phyloP scores from a whole-genome alignment of 92 coral and sea anemone genomes.

The Porites divaricata region DNA sequence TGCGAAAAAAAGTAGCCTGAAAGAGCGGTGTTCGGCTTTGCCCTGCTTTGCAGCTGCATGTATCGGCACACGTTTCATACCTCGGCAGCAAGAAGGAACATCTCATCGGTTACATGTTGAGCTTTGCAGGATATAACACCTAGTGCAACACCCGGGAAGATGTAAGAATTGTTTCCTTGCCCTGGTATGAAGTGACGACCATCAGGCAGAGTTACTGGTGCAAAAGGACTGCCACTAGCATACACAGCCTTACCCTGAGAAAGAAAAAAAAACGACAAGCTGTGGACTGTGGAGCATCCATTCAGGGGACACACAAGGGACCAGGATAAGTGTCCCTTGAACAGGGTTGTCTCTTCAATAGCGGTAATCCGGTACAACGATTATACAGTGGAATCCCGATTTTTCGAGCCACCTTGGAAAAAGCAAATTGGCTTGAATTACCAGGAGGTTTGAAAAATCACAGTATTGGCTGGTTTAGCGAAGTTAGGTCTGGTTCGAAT shows the following conservation, averaged over 20 bases:
- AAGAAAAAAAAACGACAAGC: not conserved
- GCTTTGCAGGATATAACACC: constrained; percentile 91
- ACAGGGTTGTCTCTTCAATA: too few species aligned
- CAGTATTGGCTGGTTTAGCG: too few species aligned
- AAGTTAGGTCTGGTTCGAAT: too few species aligned
- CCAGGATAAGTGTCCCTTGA: not conserved
- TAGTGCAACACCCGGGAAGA: constrained; percentile 96
- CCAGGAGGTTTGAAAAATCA: too few species aligned
- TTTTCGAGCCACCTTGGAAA: too few species aligned
- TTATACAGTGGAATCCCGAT: too few species aligned
- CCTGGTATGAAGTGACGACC: constrained; percentile 96
- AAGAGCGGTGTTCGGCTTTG: too few species aligned
- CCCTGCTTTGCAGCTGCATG: too few species aligned
- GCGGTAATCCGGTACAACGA: too few species aligned
- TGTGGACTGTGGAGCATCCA: too few species aligned
- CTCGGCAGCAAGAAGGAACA: constrained; percentile 95
- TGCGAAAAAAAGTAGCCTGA: too few species aligned
- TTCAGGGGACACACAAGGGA: not conserved
- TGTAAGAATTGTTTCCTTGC: constrained; percentile 96
- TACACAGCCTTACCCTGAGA: constrained; percentile 89
- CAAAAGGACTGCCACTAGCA: constrained; percentile 99
- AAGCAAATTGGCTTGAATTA: too few species aligned
- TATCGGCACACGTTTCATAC: constrained; percentile 35
- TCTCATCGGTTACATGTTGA: constrained; percentile 84
- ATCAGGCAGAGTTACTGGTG: constrained; percentile 94